Evolutionary conservation across 2,888 invertebrate species (phyloP).

Genomic region (Leptothorax acervorum): DNA sequence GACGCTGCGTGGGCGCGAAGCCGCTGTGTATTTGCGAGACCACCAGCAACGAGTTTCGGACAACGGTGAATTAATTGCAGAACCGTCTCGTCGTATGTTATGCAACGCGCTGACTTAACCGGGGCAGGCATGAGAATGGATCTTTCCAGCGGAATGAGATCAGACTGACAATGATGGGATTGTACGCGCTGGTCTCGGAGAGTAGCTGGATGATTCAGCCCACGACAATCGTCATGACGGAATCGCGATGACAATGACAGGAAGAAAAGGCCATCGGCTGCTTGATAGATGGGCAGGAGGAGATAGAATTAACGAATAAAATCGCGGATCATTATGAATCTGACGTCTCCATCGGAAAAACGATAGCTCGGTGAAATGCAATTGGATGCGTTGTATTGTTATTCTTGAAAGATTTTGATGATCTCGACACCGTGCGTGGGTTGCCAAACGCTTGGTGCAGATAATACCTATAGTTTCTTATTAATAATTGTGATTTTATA

Average conservation of each 20-base stretch:
- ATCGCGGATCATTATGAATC: not conserved
- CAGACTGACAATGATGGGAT: slow-evolving; percentile 56
- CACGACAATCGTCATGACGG: slow-evolving; percentile 20
- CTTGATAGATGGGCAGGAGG: slow-evolving; percentile 22
- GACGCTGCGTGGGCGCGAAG: slow-evolving; percentile 1
- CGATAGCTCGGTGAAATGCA: not conserved
- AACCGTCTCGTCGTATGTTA: slow-evolving; percentile 48
- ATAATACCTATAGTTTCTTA: not conserved
- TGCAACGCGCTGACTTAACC: not conserved
- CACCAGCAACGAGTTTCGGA: slow-evolving; percentile 48
- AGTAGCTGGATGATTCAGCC: slow-evolving; percentile 36
- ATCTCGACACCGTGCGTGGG: not conserved
- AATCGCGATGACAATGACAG: slow-evolving; percentile 44
- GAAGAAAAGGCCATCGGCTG: not conserved
- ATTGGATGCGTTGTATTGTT: not conserved
- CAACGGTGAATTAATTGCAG: slow-evolving; percentile 61
- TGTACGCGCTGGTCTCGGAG: slow-evolving; percentile 34
- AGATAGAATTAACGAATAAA: not conserved
- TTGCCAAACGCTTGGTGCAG: not conserved
- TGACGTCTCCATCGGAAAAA: slow-evolving; percentile 10
- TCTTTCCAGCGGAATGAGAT: slow-evolving; percentile 42
- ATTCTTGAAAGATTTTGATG: not conserved
- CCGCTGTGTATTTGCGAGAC: slow-evolving; percentile 37
- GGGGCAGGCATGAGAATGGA: slow-evolving; percentile 21
- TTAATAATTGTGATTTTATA: slow-evolving; percentile 14